Evolutionary conservation across 2,888 invertebrate species (phyloP).

Genomic region (Adineta ricciae): DNA sequence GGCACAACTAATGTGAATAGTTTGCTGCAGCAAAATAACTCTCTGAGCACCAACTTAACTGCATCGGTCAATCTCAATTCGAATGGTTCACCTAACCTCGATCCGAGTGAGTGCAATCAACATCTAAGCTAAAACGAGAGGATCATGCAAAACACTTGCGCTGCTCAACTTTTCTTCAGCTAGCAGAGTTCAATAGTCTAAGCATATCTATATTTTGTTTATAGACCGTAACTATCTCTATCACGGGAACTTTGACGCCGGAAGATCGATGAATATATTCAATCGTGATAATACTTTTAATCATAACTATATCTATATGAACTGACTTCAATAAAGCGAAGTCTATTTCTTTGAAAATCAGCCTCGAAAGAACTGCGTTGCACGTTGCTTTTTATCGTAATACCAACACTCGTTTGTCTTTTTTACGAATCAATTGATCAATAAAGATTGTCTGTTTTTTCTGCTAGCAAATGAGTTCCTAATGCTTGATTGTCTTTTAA

Average conservation of each 20-base stretch:
- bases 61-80: background rate
- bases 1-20: background rate
- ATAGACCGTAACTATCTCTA: background rate
- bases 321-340: background rate
- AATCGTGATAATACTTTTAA: no score
- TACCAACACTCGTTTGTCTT: background rate
- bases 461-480: background rate
- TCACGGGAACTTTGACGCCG: background rate
- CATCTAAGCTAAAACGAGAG: background rate
- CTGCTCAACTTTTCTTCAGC: no score
- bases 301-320: background rate
- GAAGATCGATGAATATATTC: background rate
- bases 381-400: background rate
- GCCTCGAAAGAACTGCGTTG: background rate
- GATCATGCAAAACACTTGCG: background rate
- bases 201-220: background rate
- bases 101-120: slow-evolving; percentile 15
- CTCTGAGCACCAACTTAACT: background rate
- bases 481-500: background rate
- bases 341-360: background rate
- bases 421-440: background rate
- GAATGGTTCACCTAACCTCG: slow-evolving; percentile 16
- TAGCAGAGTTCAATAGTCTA: no score
- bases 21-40: background rate
- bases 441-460: background rate